Evolutionary conservation across 2,888 invertebrate species (phyloP), one percentile per base, ranked within the genome.

Genomic region (Netelia fuscicornis): DNA sequence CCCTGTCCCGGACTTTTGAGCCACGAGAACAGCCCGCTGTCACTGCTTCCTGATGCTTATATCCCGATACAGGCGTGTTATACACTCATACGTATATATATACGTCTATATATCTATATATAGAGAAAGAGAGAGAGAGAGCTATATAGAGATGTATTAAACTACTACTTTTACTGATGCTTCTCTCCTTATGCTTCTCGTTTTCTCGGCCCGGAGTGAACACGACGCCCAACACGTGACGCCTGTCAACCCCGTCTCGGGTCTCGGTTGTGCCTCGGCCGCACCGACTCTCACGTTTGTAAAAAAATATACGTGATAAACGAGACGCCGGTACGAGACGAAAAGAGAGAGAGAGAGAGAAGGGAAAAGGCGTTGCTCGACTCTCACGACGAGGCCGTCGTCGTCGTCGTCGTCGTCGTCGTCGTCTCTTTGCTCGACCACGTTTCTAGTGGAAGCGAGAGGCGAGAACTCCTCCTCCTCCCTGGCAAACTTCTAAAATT

Each of bases 241-340:
- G 87, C 79, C 87, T 88, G 87, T 88, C 88, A 87, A 85, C 84
- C 76, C 82, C 76, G 85, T 83, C 85, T 82, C 85, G 81, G 79
- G 25, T 77, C 78, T 71, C 65, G 78, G 25, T 79, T 77, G 64
- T 58, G 76, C 77, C 44, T 17, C 70, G 54, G 65, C 25, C 65
- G 58, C 62, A n/a, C 8, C 56, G n/a, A 17, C n/a, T 56, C 56
- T 56, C 10, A 48, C 56, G 56, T 56, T 56, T n/a, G 56, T 56
- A 20, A 54, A 64, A 25, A 10, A 25, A 81, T 81, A 54, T 74
- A 80, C 81, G 84, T 88, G 87, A 88, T 88, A 83, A 87, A 88
- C 86, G 88, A 48, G 48, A 88, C 81, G 71, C 70, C 67, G 75
- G 76, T 30, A 74, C 42, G 70, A 58, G 48, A 72, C n/a, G 56